Evolutionary conservation across 2,797 vertebrate genomes (phyloP).

Genomic region (Mormyrops attenuatus): DNA sequence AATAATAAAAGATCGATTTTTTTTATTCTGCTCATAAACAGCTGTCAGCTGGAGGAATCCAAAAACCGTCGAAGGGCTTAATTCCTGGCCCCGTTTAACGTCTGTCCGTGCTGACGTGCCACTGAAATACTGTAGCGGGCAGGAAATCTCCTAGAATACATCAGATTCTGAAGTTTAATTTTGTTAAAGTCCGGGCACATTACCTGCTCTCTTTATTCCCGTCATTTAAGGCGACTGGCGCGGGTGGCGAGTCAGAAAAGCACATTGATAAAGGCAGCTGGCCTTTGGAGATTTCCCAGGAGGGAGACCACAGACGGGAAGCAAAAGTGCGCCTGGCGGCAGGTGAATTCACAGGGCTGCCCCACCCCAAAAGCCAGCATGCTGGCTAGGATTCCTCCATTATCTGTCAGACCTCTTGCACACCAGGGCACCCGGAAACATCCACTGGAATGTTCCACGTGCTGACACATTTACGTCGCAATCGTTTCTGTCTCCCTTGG

Average conservation of each 20-base stretch:
- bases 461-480: conserved; percentile 24
- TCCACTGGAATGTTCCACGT: conserved; percentile 25
- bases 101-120: not conserved
- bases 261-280: conserved; percentile 57
- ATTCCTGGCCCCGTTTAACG: not conserved
- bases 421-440: conserved; percentile 31
- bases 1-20: not conserved
- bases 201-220: conserved; percentile 38
- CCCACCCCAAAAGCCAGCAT: conserved; percentile 23
- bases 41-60: not conserved
- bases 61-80: not conserved
- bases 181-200: conserved; percentile 37
- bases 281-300: conserved; percentile 58
- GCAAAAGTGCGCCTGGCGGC: conserved; percentile 34
- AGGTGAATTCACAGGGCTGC: conserved; percentile 40
- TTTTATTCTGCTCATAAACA: not conserved
- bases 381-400: conserved; percentile 38
- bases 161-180: conserved; percentile 41
- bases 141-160: conserved; percentile 42
- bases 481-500: conserved; percentile 22
- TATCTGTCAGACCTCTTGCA: conserved; percentile 38
- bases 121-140: conserved; percentile 31
- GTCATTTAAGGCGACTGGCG: conserved; percentile 40
- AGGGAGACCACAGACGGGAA: conserved; percentile 32
- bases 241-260: conserved; percentile 46